Evolutionary conservation across 1,140 invertebrate genomes (phyloP).

Genomic region (Marisa cornuarietis): DNA sequence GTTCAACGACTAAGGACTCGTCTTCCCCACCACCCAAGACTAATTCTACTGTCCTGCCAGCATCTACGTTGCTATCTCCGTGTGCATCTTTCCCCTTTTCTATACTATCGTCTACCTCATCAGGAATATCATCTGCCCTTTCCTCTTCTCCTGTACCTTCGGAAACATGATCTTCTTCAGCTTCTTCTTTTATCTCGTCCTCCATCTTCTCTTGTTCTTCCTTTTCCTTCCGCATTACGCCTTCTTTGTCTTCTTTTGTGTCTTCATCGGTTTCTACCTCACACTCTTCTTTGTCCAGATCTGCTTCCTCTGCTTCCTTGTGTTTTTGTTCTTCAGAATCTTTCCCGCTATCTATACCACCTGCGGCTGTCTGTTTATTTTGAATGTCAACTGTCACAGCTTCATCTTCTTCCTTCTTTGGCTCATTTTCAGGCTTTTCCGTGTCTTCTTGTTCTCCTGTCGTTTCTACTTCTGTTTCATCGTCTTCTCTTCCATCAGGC

Average conservation of each 20-base stretch:
- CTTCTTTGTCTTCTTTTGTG: neutral
- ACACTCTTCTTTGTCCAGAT: neutral
- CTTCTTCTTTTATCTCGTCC: neutral
- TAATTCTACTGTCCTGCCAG: conserved; percentile 1
- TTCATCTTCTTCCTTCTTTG: neutral
- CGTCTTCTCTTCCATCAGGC: neutral
- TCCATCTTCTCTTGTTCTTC: neutral
- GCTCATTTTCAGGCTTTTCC: neutral
- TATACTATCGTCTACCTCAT: conserved; percentile 7
- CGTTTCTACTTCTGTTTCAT: neutral
- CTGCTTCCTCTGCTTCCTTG: neutral
- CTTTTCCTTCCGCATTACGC: neutral
- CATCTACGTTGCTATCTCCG: neutral
- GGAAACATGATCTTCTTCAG: conserved; percentile 10
- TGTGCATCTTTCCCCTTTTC: neutral
- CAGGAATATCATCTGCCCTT: neutral
- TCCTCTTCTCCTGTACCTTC: conserved; percentile 13
- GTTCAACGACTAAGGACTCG: neutral
- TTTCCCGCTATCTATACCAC: neutral
- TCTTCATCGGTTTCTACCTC: neutral
- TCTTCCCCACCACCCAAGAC: conserved; percentile 10
- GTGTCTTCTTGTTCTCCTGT: neutral
- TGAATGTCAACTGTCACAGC: neutral
- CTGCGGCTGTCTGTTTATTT: neutral
- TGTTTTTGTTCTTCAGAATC: neutral